Conservation (phyloP, 2,888 invertebrate genomes). For the Operophtera brumata region DNA sequence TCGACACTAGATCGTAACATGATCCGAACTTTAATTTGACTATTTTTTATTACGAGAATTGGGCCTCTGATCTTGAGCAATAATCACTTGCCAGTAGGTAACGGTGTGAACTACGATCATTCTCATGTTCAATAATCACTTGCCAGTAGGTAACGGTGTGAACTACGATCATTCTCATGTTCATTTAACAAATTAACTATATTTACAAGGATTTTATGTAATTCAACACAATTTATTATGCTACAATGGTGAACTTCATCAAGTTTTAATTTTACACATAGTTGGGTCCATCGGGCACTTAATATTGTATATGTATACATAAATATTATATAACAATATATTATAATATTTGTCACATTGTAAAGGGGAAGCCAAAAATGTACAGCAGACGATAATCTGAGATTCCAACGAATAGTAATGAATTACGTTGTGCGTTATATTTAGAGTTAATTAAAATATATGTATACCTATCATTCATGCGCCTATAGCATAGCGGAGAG, state of each 20-base stretch:
- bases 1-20: too few species aligned
- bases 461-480: too few species aligned
- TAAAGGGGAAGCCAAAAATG: not conserved
- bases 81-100: constrained; percentile 4
- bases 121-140: constrained; percentile 14
- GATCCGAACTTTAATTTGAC: too few species aligned
- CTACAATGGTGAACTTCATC: not conserved
- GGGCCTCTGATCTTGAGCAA: constrained; percentile 21
- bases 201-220: constrained; percentile 13
- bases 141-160: constrained; percentile 6
- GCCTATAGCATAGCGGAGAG: too few species aligned
- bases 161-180: constrained; percentile 14
- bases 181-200: constrained; percentile 18
- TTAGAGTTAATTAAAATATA: not conserved
- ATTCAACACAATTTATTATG: not conserved
- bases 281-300: not conserved
- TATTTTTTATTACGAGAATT: too few species aligned
- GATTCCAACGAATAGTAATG: constrained; percentile 1
- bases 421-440: not conserved
- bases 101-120: constrained; percentile 8
- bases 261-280: not conserved
- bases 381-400: constrained; percentile 8
- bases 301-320: not conserved
- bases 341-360: too few species aligned
- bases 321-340: too few species aligned